Evolutionary conservation across 2,888 invertebrate species (phyloP), one percentile per base, ranked within the genome.

Genomic region (Trissoscelio sp.): DNA sequence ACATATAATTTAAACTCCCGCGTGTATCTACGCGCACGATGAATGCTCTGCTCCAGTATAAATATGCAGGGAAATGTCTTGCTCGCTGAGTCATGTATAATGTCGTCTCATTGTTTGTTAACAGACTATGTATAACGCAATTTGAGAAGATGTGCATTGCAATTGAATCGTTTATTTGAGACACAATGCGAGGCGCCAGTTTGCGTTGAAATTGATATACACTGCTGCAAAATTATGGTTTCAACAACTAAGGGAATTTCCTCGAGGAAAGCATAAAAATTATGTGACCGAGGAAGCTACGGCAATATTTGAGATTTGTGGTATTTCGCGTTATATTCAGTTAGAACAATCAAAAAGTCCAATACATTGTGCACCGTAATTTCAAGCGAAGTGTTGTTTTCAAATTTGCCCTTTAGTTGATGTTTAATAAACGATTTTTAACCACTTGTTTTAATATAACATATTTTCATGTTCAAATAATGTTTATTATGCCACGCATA

Each of bases 41-140:
- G 42, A 46, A 67, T 44, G 55, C 57, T 22, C 6, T 20, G 12
- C 22, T 44, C 24, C 18, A 53, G 18, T 60, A 77, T 77, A 77
- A 77, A 77, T 77, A 77, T 77, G 67, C 60, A 60, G 58, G 34
- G 69, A 69, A 77, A 48, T 77, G 60, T 60, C 69, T 57, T 69
- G 69, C 14, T 67, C 77, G 51, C 60, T 60, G 77, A 69, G 60
- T 53, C 69, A 37, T 62, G 31, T 62, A 70, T 70, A 70, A 70
- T 64, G 42, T 24, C 66, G 16, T 72, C 66, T 51, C 79, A 72
- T 72, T 79, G 51, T 72, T 79, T 72, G 72, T 79, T 79, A 79
- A 79, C 53, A 42, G 72, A 79, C 14, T 79, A 79, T 73, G 60
- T 53, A 73, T 70, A 70, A 78, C 48, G 55, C 64, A 78, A 70